These are phyloP conservation scores for Cryptoblepharus egeriae DNA, from an alignment of 2,797 vertebrate species.

Conservation along the genomic window DNA sequence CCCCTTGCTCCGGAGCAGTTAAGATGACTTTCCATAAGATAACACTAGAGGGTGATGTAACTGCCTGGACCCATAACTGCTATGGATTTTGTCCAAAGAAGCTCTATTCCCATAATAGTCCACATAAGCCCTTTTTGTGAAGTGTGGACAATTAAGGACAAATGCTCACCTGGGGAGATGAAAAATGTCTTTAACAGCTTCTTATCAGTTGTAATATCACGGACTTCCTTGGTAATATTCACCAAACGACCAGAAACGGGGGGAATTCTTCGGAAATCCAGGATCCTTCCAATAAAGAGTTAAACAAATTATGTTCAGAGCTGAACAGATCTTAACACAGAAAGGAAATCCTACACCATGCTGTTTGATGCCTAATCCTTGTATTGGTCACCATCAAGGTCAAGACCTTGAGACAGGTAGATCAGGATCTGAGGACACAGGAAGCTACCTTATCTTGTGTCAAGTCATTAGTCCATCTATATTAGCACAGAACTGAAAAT, in stretches of 20 bases:
- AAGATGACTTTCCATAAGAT: too few relatives aligned
- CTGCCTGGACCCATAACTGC: too few relatives aligned
- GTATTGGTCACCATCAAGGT: neutral
- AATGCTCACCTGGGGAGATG: conserved; percentile 81
- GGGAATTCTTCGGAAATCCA: conserved; percentile 85
- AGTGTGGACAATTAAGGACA: neutral
- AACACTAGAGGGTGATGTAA: too few relatives aligned
- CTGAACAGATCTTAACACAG: neutral
- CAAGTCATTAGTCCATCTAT: too few relatives aligned
- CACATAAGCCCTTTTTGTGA: neutral
- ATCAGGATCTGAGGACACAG: neutral
- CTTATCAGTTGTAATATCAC: conserved; percentile 83
- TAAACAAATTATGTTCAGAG: conserved; percentile 26
- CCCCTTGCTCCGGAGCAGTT: too few relatives aligned
- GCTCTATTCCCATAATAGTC: neutral
- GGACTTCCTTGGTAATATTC: conserved; percentile 83
- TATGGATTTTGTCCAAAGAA: too few relatives aligned
- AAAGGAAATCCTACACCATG: neutral
- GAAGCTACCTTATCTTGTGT: too few relatives aligned
- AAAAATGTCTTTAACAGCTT: conserved; percentile 87
- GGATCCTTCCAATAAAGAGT: conserved; percentile 72
- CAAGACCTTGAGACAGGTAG: neutral
- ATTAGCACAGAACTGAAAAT: too few relatives aligned
- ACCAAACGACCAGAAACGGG: conserved; percentile 83
- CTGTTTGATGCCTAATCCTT: neutral